Conservation (phyloP, 1,140 invertebrate species). For the Pseudomyrmex sp. region DNA sequence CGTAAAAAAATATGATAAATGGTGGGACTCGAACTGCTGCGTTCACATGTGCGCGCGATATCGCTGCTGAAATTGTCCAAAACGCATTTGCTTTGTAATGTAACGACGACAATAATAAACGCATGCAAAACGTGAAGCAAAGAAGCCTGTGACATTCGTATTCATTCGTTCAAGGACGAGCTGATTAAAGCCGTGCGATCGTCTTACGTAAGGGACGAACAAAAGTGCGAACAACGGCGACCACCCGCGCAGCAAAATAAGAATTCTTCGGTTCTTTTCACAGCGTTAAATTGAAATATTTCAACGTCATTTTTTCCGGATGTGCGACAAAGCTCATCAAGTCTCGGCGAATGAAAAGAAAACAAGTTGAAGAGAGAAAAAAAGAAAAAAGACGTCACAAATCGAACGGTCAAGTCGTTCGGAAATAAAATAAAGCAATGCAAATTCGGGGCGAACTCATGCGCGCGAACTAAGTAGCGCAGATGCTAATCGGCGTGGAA, state of each 20-base stretch:
- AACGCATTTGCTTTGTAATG: neutral
- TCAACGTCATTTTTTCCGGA: neutral
- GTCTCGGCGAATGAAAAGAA: neutral
- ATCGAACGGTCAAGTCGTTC: neutral
- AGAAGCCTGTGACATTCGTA: slow-evolving; percentile 44
- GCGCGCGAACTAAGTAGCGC: no score
- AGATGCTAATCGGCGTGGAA: no score
- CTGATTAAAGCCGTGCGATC: slow-evolving; percentile 51
- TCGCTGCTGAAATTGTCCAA: neutral
- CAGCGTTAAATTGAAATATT: neutral
- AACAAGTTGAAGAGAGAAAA: slow-evolving; percentile 4
- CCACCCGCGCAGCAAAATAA: neutral
- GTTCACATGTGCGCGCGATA: no score
- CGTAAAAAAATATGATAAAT: no score
- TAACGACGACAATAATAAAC: neutral
- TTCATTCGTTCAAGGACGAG: slow-evolving; percentile 47
- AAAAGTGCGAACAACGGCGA: neutral
- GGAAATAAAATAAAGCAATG: no score
- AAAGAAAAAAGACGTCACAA: no score
- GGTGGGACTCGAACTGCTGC: no score
- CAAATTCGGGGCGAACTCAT: no score
- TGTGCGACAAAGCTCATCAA: neutral
- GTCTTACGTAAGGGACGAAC: slow-evolving; percentile 37
- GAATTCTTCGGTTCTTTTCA: neutral
- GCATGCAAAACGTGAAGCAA: neutral